Conservation (phyloP, 1,140 invertebrate genomes). For the Caenorhabditis remanei region DNA sequence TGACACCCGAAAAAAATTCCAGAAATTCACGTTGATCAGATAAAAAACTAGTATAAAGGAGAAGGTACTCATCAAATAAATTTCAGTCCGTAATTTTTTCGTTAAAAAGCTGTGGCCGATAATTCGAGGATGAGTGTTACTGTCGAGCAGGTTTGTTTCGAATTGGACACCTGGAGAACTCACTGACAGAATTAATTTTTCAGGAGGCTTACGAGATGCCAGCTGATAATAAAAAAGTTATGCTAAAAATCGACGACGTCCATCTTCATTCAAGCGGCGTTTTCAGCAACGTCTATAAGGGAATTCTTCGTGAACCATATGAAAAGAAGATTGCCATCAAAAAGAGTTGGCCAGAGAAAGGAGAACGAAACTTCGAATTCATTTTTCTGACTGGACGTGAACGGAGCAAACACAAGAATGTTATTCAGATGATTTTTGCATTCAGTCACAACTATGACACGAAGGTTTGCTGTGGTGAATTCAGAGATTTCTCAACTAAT, state of each 20-base stretch:
- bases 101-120: conserved; percentile 8
- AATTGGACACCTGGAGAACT: not conserved
- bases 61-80: no score
- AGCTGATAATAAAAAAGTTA: conserved; percentile 4
- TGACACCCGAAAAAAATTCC: no score
- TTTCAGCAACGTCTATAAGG: conserved; percentile 70
- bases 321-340: conserved; percentile 68
- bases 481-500: not conserved
- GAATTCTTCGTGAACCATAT: not conserved
- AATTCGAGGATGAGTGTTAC: conserved; percentile 26
- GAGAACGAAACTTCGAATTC: conserved; percentile 68
- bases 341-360: conserved; percentile 70
- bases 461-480: conserved; percentile 60
- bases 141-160: conserved; percentile 1
- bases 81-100: not conserved
- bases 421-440: conserved; percentile 71
- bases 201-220: conserved; percentile 58
- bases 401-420: conserved; percentile 67
- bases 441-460: conserved; percentile 62
- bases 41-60: no score
- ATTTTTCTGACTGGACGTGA: conserved; percentile 62
- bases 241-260: conserved; percentile 68
- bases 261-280: conserved; percentile 68
- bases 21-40: no score
- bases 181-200: not conserved